Evolutionary conservation across 1,140 invertebrate species (phyloP).

Genomic region (Glossosoma conforme): DNA sequence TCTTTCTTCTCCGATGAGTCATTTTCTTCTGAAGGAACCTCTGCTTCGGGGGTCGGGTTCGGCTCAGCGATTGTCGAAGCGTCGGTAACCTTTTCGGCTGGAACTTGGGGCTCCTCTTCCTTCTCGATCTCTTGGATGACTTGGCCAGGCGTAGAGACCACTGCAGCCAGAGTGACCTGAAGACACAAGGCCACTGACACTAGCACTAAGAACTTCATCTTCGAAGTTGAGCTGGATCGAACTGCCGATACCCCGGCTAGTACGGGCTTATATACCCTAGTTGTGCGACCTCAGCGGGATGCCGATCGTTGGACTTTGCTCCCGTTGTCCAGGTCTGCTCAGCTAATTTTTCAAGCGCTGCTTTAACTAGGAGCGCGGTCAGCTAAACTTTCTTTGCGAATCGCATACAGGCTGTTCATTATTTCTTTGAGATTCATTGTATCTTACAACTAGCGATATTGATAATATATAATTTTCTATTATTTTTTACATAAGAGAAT

Average conservation of each 20-base stretch:
- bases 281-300: conserved; percentile 15
- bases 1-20: conserved; percentile 18
- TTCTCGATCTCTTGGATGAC: not conserved
- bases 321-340: not conserved
- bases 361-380: not conserved
- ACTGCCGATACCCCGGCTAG: not conserved
- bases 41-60: not conserved
- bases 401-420: too few species aligned
- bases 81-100: not conserved
- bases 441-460: too few species aligned
- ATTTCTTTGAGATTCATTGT: too few species aligned
- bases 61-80: not conserved
- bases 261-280: conserved; percentile 18
- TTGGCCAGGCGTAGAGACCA: not conserved
- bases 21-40: not conserved
- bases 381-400: not conserved
- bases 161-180: conserved; percentile 6
- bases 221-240: not conserved
- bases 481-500: too few species aligned
- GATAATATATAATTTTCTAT: too few species aligned
- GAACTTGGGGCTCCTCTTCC: not conserved
- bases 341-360: not conserved
- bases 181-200: conserved; percentile 12
- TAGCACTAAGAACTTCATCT: conserved; percentile 16
- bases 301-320: not conserved